Evolutionary conservation across 2,797 vertebrate species (phyloP).

Genomic region (Delichon dasypus): DNA sequence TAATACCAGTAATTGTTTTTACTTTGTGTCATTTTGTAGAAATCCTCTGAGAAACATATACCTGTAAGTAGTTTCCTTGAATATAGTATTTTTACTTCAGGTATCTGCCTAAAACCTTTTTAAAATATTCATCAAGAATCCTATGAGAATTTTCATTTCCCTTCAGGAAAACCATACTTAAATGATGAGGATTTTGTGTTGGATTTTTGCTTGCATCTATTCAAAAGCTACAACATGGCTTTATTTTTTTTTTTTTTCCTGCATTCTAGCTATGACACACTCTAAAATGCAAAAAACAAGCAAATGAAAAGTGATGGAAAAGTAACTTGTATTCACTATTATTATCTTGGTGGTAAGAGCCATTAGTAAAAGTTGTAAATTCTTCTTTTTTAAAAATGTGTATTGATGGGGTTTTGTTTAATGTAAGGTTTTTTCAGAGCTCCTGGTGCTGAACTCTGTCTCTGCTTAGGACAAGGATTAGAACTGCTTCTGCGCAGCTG

Average conservation of each 20-base stretch:
- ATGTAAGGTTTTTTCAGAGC: not conserved
- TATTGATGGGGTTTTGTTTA: not conserved
- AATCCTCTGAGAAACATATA: not conserved
- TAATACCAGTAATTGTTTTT: not conserved
- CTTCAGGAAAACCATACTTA: not conserved
- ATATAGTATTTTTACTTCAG: not conserved
- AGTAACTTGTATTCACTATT: not conserved
- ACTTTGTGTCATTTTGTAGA: not conserved
- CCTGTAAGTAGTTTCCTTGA: not conserved
- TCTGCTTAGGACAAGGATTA: not conserved
- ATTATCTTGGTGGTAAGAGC: not conserved
- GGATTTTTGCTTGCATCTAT: not conserved
- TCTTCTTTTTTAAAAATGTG: not conserved
- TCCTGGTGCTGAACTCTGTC: not conserved
- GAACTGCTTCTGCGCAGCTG: not conserved
- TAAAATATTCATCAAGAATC: not conserved
- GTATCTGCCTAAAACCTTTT: not conserved
- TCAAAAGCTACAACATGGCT: not conserved
- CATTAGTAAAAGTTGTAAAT: not conserved
- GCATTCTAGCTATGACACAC: not conserved
- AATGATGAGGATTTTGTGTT: not conserved
- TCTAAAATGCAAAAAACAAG: not conserved
- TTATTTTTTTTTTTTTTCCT: not conserved
- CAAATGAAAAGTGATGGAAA: not conserved
- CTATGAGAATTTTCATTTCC: not conserved